Evolutionary conservation across 2,797 vertebrate species (phyloP).

Genomic region (Prionace glauca): DNA sequence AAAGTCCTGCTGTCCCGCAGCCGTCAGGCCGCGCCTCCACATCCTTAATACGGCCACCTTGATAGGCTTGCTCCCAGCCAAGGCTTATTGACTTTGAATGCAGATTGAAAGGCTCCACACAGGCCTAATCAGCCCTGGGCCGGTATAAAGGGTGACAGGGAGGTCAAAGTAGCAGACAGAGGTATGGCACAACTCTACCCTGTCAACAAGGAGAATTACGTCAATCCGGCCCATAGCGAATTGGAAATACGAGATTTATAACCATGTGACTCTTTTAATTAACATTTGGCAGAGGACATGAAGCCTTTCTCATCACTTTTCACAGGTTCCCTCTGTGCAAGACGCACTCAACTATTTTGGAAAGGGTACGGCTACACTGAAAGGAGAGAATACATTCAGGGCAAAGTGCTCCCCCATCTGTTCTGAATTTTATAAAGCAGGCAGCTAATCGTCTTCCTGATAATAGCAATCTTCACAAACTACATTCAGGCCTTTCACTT

Average conservation of each 20-base stretch:
- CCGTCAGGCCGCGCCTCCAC: background rate
- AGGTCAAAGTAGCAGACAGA: background rate
- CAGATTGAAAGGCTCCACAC: too few relatives aligned
- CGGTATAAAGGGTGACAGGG: background rate
- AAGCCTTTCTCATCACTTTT: background rate
- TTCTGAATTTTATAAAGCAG: background rate
- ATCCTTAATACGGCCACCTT: background rate
- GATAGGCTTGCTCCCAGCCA: background rate
- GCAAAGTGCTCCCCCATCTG: background rate
- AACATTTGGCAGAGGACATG: background rate
- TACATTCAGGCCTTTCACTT: background rate
- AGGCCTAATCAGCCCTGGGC: background rate
- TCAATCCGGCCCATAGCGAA: background rate
- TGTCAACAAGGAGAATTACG: background rate
- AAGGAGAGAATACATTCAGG: background rate
- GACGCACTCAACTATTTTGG: background rate
- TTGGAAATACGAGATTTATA: background rate
- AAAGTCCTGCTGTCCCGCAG: background rate
- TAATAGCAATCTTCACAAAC: background rate
- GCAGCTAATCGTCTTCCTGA: background rate
- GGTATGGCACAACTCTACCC: background rate
- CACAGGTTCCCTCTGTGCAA: conserved; percentile 7
- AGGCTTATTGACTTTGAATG: background rate
- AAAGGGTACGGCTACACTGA: background rate
- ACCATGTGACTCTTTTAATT: background rate